Percentiles rank a stretch among this genome's conserved stretches.
Conservation (phyloP, 2,888 invertebrate species). For the Acleris literana region DNA sequence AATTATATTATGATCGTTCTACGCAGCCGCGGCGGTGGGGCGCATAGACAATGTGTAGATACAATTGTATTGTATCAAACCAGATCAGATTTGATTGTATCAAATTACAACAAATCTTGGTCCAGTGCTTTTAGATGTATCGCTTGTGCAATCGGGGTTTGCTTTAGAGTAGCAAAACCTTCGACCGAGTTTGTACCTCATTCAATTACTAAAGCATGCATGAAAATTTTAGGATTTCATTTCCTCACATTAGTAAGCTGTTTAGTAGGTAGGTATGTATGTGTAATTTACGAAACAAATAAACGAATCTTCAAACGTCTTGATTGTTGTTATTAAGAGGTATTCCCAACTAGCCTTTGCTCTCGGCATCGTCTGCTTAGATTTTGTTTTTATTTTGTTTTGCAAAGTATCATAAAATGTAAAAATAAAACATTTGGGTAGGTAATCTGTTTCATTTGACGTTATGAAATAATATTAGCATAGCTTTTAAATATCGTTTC, state of each 20-base stretch:
- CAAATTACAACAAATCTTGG: neutral
- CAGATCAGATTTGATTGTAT: too few relatives aligned
- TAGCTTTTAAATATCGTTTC: too few relatives aligned
- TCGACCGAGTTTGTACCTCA: constrained; percentile 11
- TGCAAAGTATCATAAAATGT: too few relatives aligned
- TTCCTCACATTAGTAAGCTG: constrained; percentile 36
- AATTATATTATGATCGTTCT: too few relatives aligned
- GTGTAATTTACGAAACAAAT: constrained; percentile 47
- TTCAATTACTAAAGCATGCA: constrained; percentile 12
- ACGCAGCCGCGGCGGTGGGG: too few relatives aligned
- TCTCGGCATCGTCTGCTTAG: neutral
- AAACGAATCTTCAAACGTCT: constrained; percentile 41
- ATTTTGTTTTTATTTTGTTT: too few relatives aligned
- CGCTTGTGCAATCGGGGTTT: constrained; percentile 21
- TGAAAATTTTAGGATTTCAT: constrained; percentile 32
- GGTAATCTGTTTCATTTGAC: too few relatives aligned
- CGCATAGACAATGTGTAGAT: too few relatives aligned
- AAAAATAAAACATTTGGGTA: too few relatives aligned
- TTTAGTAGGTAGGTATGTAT: constrained; percentile 27
- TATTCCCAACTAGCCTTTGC: too few relatives aligned
- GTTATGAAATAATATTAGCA: too few relatives aligned
- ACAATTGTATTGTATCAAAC: too few relatives aligned
- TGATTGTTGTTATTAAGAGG: neutral
- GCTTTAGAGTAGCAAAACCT: constrained; percentile 15
- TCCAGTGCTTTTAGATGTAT: constrained; percentile 21